These are phyloP conservation scores for Dendrocopos noguchii DNA, from an alignment of 2,113 vertebrate species.

Conservation along the genomic window DNA sequence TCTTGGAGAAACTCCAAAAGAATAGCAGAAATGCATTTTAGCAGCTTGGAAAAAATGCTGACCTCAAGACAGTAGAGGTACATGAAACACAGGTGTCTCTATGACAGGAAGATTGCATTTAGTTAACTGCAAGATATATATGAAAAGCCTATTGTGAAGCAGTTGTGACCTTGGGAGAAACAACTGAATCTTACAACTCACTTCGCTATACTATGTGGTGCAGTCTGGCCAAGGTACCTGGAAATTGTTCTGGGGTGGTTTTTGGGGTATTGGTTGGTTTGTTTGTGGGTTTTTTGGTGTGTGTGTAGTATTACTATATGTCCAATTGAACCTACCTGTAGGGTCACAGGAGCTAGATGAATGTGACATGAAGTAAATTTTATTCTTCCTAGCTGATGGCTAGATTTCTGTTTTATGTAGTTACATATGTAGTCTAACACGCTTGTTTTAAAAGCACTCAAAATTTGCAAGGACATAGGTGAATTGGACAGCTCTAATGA, in stretches of 20 bases:
- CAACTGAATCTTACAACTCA: neutral
- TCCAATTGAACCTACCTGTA: neutral
- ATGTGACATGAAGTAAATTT: neutral
- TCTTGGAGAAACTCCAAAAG: neutral
- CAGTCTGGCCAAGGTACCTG: slow-evolving; percentile 17
- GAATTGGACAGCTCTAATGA: neutral
- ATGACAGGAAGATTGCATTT: slow-evolving; percentile 20
- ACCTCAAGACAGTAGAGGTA: neutral
- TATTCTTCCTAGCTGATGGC: neutral
- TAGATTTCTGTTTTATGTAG: neutral
- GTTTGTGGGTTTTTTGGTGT: too few relatives aligned
- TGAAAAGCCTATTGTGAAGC: neutral
- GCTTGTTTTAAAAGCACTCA: neutral
- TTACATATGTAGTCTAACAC: neutral
- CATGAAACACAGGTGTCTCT: slow-evolving; percentile 22
- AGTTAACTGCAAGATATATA: slow-evolving; percentile 20
- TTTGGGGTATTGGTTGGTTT: too few relatives aligned
- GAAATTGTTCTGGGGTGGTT: neutral
- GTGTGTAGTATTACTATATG: too few relatives aligned
- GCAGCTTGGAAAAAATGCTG: slow-evolving; percentile 2
- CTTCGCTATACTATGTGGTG: neutral
- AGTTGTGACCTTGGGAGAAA: neutral
- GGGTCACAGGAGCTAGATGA: neutral
- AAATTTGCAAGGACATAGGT: neutral
- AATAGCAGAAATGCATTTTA: slow-evolving; percentile 14